phyloP scores from a whole-genome alignment of 2,888 invertebrate species.

The Unio delphinus region DNA sequence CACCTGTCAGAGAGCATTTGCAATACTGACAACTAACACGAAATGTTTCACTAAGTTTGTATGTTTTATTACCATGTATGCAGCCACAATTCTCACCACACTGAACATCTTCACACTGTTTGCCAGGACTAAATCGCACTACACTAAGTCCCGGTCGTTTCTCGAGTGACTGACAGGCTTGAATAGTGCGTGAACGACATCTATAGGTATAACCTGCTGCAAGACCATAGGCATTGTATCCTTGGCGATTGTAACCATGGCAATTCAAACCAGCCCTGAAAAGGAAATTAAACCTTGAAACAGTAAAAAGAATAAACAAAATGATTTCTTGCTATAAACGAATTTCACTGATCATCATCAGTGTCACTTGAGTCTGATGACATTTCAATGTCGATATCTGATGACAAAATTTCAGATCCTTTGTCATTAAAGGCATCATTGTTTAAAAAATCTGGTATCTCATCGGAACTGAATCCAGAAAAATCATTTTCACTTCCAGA shows the following conservation, averaged over 20 bases:
- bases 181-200: constrained; percentile 54
- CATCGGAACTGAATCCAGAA: no score
- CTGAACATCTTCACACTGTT: constrained; percentile 54
- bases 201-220: constrained; percentile 56
- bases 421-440: no score
- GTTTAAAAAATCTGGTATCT: no score
- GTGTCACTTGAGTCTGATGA: no score
- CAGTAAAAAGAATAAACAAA: not conserved
- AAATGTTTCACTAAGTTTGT: constrained; percentile 51
- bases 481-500: no score
- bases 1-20: constrained; percentile 50
- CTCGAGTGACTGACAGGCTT: constrained; percentile 58
- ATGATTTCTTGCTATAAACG: no score
- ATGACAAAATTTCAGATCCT: no score
- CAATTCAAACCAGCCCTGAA: constrained; percentile 65
- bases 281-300: constrained; percentile 5
- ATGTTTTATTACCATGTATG: constrained; percentile 53
- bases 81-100: constrained; percentile 65
- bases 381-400: no score
- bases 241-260: constrained; percentile 58
- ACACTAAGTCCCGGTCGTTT: constrained; percentile 41
- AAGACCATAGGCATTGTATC: constrained; percentile 57
- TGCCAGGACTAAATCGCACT: constrained; percentile 59
- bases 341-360: no score
- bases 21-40: constrained; percentile 57